phyloP scores from a whole-genome alignment of 2,888 invertebrate species.

The Timema cristinae region DNA sequence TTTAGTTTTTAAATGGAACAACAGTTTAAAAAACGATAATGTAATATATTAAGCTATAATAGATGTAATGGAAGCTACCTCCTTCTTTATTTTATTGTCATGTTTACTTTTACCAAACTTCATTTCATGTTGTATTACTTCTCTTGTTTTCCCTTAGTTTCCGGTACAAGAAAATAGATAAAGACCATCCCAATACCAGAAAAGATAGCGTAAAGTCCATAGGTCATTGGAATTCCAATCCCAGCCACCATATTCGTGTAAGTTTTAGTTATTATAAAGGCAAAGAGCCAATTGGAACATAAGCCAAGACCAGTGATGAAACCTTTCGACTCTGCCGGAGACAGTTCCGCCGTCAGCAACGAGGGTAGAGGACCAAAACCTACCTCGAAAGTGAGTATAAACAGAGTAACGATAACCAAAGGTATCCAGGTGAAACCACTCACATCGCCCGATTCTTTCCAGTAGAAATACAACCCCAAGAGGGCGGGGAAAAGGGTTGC shows the following conservation, averaged over 20 bases:
- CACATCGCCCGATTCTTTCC: neutral
- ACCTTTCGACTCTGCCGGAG: conserved; percentile 66
- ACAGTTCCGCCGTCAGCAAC: conserved; percentile 72
- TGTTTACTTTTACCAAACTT: conserved; percentile 9
- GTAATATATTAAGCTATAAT: too few relatives aligned
- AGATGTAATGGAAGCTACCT: too few relatives aligned
- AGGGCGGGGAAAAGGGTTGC: neutral
- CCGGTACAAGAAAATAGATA: conserved; percentile 55
- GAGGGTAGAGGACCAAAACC: conserved; percentile 80
- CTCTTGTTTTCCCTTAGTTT: conserved; percentile 64
- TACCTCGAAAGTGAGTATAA: conserved; percentile 36
- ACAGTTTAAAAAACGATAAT: too few relatives aligned
- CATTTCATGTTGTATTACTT: conserved; percentile 49
- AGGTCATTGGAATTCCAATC: conserved; percentile 52
- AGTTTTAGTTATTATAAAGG: conserved; percentile 58
- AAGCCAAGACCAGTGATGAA: conserved; percentile 71
- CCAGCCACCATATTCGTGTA: conserved; percentile 45
- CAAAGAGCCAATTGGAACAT: conserved; percentile 69
- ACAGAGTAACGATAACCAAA: neutral
- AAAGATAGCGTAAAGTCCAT: conserved; percentile 53
- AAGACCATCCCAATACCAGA: conserved; percentile 52
- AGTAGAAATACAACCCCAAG: neutral
- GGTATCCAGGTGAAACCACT: neutral
- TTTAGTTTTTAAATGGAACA: too few relatives aligned
- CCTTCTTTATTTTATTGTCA: too few relatives aligned